Evolutionary conservation across 1,140 invertebrate species (phyloP).

Genomic region (Dendroctonus ponderosae): DNA sequence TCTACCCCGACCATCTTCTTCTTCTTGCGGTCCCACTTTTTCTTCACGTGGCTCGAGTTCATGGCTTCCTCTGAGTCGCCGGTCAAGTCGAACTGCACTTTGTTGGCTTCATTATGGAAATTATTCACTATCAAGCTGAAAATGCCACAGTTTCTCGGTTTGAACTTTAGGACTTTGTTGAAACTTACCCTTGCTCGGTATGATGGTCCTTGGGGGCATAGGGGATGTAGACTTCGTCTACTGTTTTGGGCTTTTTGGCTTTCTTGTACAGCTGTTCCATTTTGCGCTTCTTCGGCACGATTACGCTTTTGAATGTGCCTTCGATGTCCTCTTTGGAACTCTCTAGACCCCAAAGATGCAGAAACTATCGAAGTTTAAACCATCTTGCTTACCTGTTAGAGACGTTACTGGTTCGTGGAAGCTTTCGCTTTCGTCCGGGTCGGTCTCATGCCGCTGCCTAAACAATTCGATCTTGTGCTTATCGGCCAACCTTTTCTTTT

Average conservation of each 20-base stretch:
- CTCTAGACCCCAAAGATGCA: not conserved
- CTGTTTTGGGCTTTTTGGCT: conserved; percentile 57
- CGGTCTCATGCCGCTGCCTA: conserved; percentile 50
- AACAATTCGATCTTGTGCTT: conserved; percentile 59
- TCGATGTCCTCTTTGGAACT: conserved; percentile 48
- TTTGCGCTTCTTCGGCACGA: conserved; percentile 61
- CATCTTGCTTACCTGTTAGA: conserved; percentile 16
- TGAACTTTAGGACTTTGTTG: conserved; percentile 2
- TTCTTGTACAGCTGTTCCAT: conserved; percentile 58
- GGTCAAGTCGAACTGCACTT: conserved; percentile 69
- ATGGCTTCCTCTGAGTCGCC: conserved; percentile 67
- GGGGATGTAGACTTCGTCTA: conserved; percentile 82
- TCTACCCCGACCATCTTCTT: conserved; percentile 69
- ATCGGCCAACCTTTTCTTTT: conserved; percentile 66
- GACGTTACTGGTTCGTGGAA: conserved; percentile 17
- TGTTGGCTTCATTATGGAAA: no score
- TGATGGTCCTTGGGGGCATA: conserved; percentile 83
- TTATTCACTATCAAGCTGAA: no score
- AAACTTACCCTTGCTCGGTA: conserved; percentile 79
- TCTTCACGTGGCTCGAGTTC: conserved; percentile 56
- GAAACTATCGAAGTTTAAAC: not conserved
- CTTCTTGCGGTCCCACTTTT: conserved; percentile 79
- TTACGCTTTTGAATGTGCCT: conserved; percentile 51
- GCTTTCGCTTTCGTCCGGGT: conserved; percentile 48
- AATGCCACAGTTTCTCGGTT: not conserved